phyloP scores from a whole-genome alignment of 2,113 vertebrate genomes.

The Engraulis encrasicolus region DNA sequence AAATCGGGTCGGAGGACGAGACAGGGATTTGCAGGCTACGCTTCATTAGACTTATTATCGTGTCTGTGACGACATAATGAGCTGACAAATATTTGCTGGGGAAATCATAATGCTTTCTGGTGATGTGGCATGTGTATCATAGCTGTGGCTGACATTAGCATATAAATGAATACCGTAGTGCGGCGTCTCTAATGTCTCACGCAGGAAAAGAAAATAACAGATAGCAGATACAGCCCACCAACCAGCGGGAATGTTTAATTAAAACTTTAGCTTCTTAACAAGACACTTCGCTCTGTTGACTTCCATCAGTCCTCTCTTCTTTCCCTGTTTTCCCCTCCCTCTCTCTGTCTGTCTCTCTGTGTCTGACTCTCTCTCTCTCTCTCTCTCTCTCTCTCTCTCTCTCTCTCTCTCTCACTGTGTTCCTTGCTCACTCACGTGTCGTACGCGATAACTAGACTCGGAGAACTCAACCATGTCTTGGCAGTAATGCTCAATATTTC shows the following conservation, averaged over 20 bases:
- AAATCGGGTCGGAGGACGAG: conserved; percentile 59
- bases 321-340: not conserved
- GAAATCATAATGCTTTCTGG: conserved; percentile 65
- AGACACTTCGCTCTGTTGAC: conserved; percentile 26
- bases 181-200: conserved; percentile 62
- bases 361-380: not conserved
- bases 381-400: not conserved
- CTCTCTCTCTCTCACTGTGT: not conserved
- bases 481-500: conserved; percentile 58
- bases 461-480: conserved; percentile 45
- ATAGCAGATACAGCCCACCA: conserved; percentile 49
- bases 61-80: conserved; percentile 61
- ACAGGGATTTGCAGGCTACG: conserved; percentile 49
- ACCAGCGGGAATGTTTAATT: conserved; percentile 44
- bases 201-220: conserved; percentile 43
- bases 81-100: conserved; percentile 71
- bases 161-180: conserved; percentile 73
- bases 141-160: conserved; percentile 64
- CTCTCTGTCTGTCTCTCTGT: not conserved
- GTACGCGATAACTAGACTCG: conserved; percentile 19
- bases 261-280: conserved; percentile 52
- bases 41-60: conserved; percentile 62
- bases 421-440: not conserved
- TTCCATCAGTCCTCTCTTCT: conserved; percentile 11
- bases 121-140: conserved; percentile 57